Percentiles rank a stretch among this genome's conserved stretches.
Evolutionary conservation across 2,888 invertebrate species (phyloP).

Genomic region (Taphrorychus bicolor): DNA sequence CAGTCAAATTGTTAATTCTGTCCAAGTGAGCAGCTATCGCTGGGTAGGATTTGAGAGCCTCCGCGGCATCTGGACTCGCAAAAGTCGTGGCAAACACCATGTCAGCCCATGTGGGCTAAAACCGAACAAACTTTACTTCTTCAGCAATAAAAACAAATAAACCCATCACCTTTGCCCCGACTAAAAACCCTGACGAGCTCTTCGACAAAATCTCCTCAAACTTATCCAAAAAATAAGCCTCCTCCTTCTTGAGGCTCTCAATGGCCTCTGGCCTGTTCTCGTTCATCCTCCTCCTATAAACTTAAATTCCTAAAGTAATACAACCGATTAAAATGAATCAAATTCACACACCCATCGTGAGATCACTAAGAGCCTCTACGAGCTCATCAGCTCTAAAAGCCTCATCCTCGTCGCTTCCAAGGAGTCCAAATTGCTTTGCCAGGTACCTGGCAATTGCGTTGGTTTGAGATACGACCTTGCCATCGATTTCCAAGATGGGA

Average conservation of each 20-base stretch:
- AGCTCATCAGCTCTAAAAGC: constrained; percentile 66
- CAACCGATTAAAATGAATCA: too few relatives aligned
- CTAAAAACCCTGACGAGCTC: constrained; percentile 12
- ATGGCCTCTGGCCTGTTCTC: not conserved
- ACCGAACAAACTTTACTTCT: too few relatives aligned
- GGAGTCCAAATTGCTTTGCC: constrained; percentile 65
- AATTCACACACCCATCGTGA: not conserved
- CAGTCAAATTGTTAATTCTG: constrained; percentile 13
- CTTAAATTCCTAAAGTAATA: not conserved
- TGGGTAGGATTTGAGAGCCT: constrained; percentile 17
- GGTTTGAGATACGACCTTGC: constrained; percentile 66
- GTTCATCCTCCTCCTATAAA: not conserved
- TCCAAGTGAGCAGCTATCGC: constrained; percentile 8
- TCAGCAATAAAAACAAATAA: too few relatives aligned
- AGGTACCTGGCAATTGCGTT: constrained; percentile 66
- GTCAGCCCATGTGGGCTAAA: constrained; percentile 30
- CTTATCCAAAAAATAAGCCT: constrained; percentile 13
- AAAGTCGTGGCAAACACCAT: constrained; percentile 15
- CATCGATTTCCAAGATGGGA: constrained; percentile 68
- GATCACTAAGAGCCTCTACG: constrained; percentile 56
- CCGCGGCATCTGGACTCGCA: not conserved
- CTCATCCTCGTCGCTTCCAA: constrained; percentile 63
- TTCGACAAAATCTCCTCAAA: constrained; percentile 10
- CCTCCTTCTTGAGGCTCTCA: constrained; percentile 6
- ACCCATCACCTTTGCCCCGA: constrained; percentile 20